These are phyloP conservation scores for Phalacrocorax aristotelis DNA, from an alignment of 2,113 vertebrate genomes.

Conservation along the genomic window DNA sequence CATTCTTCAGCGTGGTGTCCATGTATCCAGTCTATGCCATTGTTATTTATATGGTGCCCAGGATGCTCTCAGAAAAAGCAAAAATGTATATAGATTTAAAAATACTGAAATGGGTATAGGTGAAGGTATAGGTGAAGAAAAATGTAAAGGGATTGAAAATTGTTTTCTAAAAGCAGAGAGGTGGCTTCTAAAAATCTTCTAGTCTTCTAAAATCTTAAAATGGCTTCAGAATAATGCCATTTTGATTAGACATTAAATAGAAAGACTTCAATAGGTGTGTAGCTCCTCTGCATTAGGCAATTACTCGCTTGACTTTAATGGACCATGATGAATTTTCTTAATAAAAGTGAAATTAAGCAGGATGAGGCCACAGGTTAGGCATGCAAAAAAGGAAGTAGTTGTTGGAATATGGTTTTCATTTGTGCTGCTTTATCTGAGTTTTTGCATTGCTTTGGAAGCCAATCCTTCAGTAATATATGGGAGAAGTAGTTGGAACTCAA, in stretches of 20 bases:
- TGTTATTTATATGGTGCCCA: accelerated
- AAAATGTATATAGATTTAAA: background rate
- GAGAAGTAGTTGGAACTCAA: background rate
- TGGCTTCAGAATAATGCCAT: background rate
- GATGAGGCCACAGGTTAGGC: background rate
- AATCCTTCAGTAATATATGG: background rate
- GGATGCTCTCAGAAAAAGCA: background rate
- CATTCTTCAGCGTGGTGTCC: background rate
- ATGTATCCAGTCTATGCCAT: background rate
- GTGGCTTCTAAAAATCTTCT: background rate
- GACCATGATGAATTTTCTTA: background rate
- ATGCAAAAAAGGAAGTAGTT: background rate
- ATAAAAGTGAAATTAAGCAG: background rate
- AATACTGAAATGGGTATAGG: background rate
- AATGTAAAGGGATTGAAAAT: background rate
- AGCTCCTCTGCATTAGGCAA: background rate
- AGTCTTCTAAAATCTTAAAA: background rate
- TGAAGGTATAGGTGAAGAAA: background rate
- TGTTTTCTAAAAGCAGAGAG: background rate
- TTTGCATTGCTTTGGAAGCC: background rate
- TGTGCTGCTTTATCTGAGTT: background rate
- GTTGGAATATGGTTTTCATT: background rate
- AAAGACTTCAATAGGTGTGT: background rate
- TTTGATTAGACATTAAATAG: background rate
- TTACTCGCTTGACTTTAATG: background rate